A percentile compares a stretch with the other conserved stretches of the same genome.
phyloP scores from a whole-genome alignment of 1,140 invertebrate species.

The Eriosoma lanigerum region DNA sequence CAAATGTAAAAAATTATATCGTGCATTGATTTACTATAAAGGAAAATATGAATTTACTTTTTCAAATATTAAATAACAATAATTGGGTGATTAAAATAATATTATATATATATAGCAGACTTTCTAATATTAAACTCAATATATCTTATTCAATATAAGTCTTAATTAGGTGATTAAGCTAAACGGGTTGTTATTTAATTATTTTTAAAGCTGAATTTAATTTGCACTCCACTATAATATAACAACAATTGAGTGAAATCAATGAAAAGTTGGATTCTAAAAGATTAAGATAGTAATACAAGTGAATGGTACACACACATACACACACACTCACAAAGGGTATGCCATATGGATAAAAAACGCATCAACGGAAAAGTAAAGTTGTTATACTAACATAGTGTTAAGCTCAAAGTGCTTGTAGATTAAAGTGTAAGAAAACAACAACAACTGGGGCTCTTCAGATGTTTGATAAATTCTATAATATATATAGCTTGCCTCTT shows the following conservation, averaged over 20 bases:
- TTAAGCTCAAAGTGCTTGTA: conserved; percentile 16
- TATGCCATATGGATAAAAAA: not conserved
- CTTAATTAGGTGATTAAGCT: too few species aligned
- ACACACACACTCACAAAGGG: too few species aligned
- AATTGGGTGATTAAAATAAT: too few species aligned
- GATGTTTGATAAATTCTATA: not conserved
- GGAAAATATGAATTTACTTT: too few species aligned
- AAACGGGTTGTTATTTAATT: too few species aligned
- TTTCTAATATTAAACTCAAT: too few species aligned
- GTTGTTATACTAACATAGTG: not conserved
- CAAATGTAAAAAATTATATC: too few species aligned
- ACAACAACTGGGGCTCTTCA: conserved; percentile 1
- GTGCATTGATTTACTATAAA: too few species aligned
- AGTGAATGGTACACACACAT: not conserved
- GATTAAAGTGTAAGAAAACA: conserved; percentile 9
- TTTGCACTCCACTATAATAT: not conserved
- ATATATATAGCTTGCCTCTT: not conserved
- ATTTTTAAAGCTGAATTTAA: not conserved
- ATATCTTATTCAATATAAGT: too few species aligned
- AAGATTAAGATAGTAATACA: not conserved
- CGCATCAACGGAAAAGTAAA: not conserved
- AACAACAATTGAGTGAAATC: too few species aligned
- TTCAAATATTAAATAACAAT: too few species aligned
- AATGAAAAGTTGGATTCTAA: not conserved
- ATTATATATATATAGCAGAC: too few species aligned